A percentile compares a stretch with the other conserved stretches of the same genome.
Evolutionary conservation across 1,140 invertebrate species (phyloP).

Genomic region (Ceratitis capitata): DNA sequence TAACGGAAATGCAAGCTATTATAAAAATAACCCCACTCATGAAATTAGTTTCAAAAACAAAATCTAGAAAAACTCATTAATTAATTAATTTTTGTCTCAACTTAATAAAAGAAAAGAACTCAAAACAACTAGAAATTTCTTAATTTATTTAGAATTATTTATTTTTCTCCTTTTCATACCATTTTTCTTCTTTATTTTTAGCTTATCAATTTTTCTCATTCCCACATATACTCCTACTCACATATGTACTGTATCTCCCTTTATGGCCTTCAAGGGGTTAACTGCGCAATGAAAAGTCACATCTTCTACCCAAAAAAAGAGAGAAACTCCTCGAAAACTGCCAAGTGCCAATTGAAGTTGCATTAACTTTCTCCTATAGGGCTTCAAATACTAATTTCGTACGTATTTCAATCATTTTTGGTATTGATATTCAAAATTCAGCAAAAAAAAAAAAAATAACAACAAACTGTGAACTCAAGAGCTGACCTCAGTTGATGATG

Average conservation of each 20-base stretch:
- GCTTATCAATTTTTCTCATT: too few species aligned
- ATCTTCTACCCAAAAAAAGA: neutral
- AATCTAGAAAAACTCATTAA: too few species aligned
- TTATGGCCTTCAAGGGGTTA: neutral
- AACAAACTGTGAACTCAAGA: neutral
- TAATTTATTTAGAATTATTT: too few species aligned
- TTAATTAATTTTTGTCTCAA: too few species aligned
- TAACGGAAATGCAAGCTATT: too few species aligned
- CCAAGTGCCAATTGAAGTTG: neutral
- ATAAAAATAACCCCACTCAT: too few species aligned
- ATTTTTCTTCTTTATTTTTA: too few species aligned
- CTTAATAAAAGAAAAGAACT: too few species aligned
- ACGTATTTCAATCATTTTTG: neutral
- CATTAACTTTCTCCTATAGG: constrained; percentile 22
- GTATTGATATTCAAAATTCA: neutral
- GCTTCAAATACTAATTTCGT: neutral
- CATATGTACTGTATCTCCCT: neutral
- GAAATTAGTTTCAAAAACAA: too few species aligned
- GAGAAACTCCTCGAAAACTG: neutral
- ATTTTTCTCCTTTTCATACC: too few species aligned
- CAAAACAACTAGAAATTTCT: too few species aligned
- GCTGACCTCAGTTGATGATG: neutral
- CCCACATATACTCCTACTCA: neutral
- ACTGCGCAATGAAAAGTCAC: neutral
- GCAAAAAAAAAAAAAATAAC: neutral